Evolutionary conservation across 2,888 invertebrate species (phyloP), one percentile per base, ranked within the genome.

Genomic region (Agonopterix alstromeriana): DNA sequence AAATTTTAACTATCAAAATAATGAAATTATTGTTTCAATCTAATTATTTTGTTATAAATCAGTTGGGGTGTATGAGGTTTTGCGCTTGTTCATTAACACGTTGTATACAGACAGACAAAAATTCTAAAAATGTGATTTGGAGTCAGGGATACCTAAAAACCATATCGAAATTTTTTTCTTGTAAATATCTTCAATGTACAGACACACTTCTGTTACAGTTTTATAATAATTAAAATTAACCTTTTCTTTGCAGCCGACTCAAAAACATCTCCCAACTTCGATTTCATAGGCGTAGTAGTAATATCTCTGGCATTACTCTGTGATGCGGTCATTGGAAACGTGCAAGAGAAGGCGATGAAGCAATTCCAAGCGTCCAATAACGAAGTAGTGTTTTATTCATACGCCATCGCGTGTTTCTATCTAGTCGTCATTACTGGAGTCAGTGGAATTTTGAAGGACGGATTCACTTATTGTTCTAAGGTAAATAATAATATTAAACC

Each of bases 271-370:
- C 94, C 94, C n/a, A 93, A 93, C 65, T 95, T 94, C 58, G 90
- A 94, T 65, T 72, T 90, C 0, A 69, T 92, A 12, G 95, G 95
- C 0, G 92, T 95, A 0, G 69, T 92, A 0, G 93, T 95, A 85
- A 95, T 95, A 60, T 94, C 94, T 0, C 87, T 94, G 61, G 98
- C 98, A 0, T 79, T 99, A 46, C 82, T 98, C 2, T 98, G 98
- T 67, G 98, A 99, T 82, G 98, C 98, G 0, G 91, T 95, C 8
- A 98, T 99, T 56, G 98, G 98, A 12, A 99, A 99, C 83, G 95
- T 98, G 0, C 98, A 99, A 82, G 98, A 99, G 77, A 98, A 98
- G 73, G 94, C 94, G 0, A 97, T 99, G 95, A 95, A 95, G 65
- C 91, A 92, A 53, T 91, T 94, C 70, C 92, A 93, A 54, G 97